phyloP scores from a whole-genome alignment of 2,113 vertebrate species.

The Pangasianodon hypophthalmus region DNA sequence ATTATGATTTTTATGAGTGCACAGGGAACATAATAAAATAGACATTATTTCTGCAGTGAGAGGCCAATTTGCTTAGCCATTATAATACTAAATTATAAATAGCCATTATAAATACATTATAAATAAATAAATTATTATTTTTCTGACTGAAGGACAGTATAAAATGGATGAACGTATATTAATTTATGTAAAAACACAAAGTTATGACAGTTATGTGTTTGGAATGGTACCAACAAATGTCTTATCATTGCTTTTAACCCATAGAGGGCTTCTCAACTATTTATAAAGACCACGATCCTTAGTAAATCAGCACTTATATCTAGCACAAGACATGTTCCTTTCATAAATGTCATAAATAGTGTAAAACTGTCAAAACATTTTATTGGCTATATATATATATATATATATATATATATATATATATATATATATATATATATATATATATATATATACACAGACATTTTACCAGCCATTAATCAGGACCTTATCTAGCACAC shows the following conservation, averaged over 20 bases:
- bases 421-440: neutral
- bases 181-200: neutral
- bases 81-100: no score
- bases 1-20: conserved; percentile 4
- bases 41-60: neutral
- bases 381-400: neutral
- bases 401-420: neutral
- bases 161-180: neutral
- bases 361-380: neutral
- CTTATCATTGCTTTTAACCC: neutral
- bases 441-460: neutral
- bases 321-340: neutral
- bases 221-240: neutral
- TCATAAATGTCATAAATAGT: neutral
- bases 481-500: neutral
- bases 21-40: conserved; percentile 7
- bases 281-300: neutral
- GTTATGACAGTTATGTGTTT: neutral
- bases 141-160: neutral
- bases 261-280: neutral
- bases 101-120: no score
- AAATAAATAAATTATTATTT: neutral
- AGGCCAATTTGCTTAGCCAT: neutral
- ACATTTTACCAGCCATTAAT: neutral
- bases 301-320: neutral